Evolutionary conservation across 2,888 invertebrate species (phyloP), one percentile per base, ranked within the genome.

Genomic region (Tetrapedia diversipes): DNA sequence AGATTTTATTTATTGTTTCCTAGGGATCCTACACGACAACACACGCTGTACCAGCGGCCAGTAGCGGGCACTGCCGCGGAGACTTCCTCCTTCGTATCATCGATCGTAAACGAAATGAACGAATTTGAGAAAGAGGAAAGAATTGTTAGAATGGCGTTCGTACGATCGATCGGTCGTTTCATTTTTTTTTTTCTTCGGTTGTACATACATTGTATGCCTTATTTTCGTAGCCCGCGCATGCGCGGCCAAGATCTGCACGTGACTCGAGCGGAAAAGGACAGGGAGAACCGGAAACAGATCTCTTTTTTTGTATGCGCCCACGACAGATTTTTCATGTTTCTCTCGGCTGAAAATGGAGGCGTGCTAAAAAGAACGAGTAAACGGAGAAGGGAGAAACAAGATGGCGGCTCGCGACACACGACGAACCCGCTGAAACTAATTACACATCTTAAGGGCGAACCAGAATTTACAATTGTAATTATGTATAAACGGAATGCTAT

Each of bases 401-500:
- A 69, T 7, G 67, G 63, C 59, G 49, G 45, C 71, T 65, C 88
- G 85, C 84, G 85, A 84, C 86, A 73, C 84, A 86, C 79, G 85
- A 86, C 81, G 86, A 88, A 86, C 86, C 86, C 85, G 86, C 85
- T 86, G n/a, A n/a, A 88, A 64, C 86, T 88, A 86, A 80, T 88
- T 53, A 63, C 47, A 87, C 81, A 69, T 82, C 80, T 86, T 88
- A 89, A 87, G 88, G 78, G 82, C 83, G 81, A 85, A 65, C 68
- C 82, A 88, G 86, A 64, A 89, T 90, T 88, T 91, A 89, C 90
- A 89, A 89, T 88, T 91, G 91, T 91, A 91, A 91, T 91, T 91
- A 91, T 91, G 90, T 90, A 90, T 91, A 91, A 91, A 92, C 86
- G 85, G 89, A 91, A 90, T 89, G 91, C 91, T 91, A 91, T 89